A percentile compares a stretch with the other conserved stretches of the same genome.
Conservation (phyloP, 2,113 vertebrate genomes). For the Erinaceus europaeus region DNA sequence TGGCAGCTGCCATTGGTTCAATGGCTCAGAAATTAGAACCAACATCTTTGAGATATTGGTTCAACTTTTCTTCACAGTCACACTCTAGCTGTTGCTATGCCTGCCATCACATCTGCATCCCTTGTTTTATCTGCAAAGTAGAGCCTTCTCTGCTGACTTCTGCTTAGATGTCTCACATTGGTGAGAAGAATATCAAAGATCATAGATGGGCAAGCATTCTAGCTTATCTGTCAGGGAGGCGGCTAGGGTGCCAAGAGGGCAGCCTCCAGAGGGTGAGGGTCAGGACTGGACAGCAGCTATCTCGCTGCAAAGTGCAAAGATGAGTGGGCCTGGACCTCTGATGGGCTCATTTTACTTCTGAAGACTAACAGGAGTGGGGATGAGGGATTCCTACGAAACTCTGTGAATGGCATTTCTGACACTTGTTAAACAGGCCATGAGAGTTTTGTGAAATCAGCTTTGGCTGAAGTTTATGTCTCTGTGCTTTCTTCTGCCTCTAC, state of each 20-base stretch:
- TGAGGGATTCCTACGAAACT: too few species aligned
- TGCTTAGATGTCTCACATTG: not conserved
- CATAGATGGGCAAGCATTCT: not conserved
- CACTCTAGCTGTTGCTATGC: not conserved
- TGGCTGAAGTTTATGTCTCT: not conserved
- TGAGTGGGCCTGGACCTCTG: rapidly evolving
- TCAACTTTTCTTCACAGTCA: not conserved
- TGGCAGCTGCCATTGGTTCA: not conserved
- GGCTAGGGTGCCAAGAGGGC: not conserved
- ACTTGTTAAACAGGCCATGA: rapidly evolving
- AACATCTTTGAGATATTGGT: not conserved
- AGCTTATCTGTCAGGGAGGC: too few species aligned
- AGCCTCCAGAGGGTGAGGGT: not conserved
- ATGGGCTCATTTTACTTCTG: not conserved
- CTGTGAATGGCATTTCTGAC: too few species aligned
- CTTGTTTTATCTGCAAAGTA: not conserved
- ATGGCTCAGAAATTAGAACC: not conserved
- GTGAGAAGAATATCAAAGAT: not conserved
- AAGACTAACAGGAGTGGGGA: not conserved
- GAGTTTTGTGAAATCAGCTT: not conserved
- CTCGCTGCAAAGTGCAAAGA: too few species aligned
- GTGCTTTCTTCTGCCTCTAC: not conserved
- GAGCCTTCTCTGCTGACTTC: not conserved
- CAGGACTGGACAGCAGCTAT: not conserved
- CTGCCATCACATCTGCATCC: not conserved